Base-by-base conservation (phyloP, 2,113 vertebrate species). In the Uropsilus gracilis region DNA sequence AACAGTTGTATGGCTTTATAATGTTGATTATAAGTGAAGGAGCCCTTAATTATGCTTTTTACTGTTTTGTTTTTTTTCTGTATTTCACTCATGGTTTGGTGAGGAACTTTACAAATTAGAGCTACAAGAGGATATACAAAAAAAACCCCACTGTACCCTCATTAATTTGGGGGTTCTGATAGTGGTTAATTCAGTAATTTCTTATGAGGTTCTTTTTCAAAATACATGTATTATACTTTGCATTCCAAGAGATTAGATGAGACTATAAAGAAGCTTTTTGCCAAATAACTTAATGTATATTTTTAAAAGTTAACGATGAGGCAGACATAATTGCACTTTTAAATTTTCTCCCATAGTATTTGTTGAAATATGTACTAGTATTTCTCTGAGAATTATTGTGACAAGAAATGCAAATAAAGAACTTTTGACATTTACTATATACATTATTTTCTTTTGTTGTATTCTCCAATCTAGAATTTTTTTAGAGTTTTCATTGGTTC, bases 261-360 rank as follows among this genome's bases (percentile, higher is more conserved):
- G 42, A 94, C 86, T 44, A 12, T 80, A 86, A 69, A 77, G 37
- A 80, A 42, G 63, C 4, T 55, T 72, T 42, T 88, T 93, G 24
- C n/a, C 24, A 89, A 93, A 83, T 69, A 20, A 83, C 4, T 77
- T 73, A 34, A 32, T 69, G 13, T 93, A 73, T 86, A 34, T 5
- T 89, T 96, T 89, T 92, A 59, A 18, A 85, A 75, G 14, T 73
- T 93, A 83, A 89, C 50, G 90, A 57, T 77, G 22, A 20, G 68
- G 77, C 92, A 59, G 44, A n/a, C 16, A 78, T 85, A 7, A 78
- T 92, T 92, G 32, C 2, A 42, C 6, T 87, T 55, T 20, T 90
- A 63, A 28, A 68, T 48, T 90, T 88, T 71, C 50, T 57, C 9
- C 4, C 34, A 37, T 57, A 72, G 13, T 97, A 94, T 89, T 63